Percentiles rank a stretch among this genome's conserved stretches.
Conservation (phyloP, 2,888 invertebrate species). For the Biston stratarius region DNA sequence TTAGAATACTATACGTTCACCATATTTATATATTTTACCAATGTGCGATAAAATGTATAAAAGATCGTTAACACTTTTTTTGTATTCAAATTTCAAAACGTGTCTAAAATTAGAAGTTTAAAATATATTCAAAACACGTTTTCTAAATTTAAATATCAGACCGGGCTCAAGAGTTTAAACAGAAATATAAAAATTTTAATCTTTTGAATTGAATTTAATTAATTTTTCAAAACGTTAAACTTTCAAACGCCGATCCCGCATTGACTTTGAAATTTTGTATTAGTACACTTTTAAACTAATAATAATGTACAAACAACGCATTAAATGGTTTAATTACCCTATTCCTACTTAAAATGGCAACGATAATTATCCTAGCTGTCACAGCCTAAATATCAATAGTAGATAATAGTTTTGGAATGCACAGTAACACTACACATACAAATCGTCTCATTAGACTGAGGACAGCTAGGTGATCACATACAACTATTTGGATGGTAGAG, state of each 20-base stretch:
- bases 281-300: constrained; percentile 13
- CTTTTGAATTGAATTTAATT: not conserved
- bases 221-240: constrained; percentile 56
- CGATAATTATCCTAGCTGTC: constrained; percentile 56
- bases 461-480: constrained; percentile 55
- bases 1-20: constrained; percentile 26
- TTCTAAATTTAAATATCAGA: constrained; percentile 46
- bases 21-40: constrained; percentile 1
- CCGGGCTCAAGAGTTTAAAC: constrained; percentile 78
- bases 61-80: constrained; percentile 23
- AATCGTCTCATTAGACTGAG: constrained; percentile 58
- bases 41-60: not conserved
- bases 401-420: constrained; percentile 39
- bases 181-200: constrained; percentile 18
- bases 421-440: constrained; percentile 50
- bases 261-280: constrained; percentile 1
- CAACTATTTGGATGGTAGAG: constrained; percentile 49
- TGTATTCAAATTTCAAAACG: constrained; percentile 26
- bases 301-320: not conserved
- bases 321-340: constrained; percentile 57
- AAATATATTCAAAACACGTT: constrained; percentile 23
- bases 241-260: constrained; percentile 65
- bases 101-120: constrained; percentile 16
- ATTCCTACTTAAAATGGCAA: constrained; percentile 70
- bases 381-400: constrained; percentile 56